Conservation (phyloP, 2,888 invertebrate species). For the Nymphalis polychloros region DNA sequence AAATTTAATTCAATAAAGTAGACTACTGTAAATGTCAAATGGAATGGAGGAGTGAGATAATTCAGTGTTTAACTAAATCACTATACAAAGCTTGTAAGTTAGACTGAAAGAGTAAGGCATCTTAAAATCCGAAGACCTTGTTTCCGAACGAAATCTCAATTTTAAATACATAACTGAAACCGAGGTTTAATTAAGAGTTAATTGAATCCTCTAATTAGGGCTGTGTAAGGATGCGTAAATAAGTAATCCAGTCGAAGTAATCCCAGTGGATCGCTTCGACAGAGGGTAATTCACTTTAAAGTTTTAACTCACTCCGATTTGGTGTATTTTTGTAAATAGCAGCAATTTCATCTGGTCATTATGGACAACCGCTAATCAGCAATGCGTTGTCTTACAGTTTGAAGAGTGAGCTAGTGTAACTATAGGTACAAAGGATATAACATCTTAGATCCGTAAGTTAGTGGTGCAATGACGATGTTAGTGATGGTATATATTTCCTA, state of each 20-base stretch:
- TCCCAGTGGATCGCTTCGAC: slow-evolving; percentile 36
- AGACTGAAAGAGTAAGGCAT: background rate
- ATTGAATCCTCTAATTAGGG: slow-evolving; percentile 49
- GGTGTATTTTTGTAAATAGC: background rate
- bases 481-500: too few species aligned
- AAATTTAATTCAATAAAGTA: too few species aligned
- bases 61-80: too few species aligned
- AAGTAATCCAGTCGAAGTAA: slow-evolving; percentile 41
- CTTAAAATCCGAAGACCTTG: background rate
- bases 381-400: too few species aligned
- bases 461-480: background rate
- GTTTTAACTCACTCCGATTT: slow-evolving; percentile 23
- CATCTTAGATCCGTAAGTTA: too few species aligned
- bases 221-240: slow-evolving; percentile 43
- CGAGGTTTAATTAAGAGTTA: slow-evolving; percentile 47
- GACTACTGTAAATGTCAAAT: too few species aligned
- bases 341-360: background rate
- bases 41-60: too few species aligned
- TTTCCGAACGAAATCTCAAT: background rate
- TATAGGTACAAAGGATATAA: too few species aligned
- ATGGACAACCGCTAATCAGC: too few species aligned
- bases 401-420: too few species aligned
- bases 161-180: slow-evolving; percentile 30
- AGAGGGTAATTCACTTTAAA: slow-evolving; percentile 34
- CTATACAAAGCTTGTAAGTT: too few species aligned